Evolutionary conservation across 1,140 invertebrate species (phyloP), one percentile per base, ranked within the genome.

Genomic region (Neuroterus valhalla): DNA sequence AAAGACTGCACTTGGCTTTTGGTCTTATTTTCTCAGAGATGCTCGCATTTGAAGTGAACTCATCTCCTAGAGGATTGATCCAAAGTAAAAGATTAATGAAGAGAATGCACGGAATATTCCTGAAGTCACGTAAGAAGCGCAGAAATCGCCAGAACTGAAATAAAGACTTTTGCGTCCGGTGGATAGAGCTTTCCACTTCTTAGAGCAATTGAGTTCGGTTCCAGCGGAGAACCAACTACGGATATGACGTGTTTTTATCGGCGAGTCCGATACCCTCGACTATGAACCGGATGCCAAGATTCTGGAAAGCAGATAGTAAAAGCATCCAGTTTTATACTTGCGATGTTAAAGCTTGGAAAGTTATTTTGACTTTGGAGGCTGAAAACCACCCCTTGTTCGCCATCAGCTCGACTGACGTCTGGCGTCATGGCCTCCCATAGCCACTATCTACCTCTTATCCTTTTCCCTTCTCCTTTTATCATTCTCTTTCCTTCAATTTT

Each of bases 291-390:
- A 85, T 78, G 73, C 75, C 67, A 62, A 82, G 78, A 81, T 85
- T 78, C 74, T 75, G 62, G 45, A 68, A 66, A 71, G 66, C 74
- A 86, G 84, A 86, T 86, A 85, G 79, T 82, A 85, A 80, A 78
- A 78, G 79, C 72, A 79, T 79, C 76, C 74, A 82, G 78, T 87
- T 83, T 86, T 86, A 86, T 84, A 80, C 84, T 81, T 82, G 77
- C 78, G 82, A 86, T 79, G 84, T 86, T 85, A 84, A 85, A 87
- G 83, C 87, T 87, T 83, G 74, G 74, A 62, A 87, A 88, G 84
- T 87, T 87, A 87, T 88, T 88, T 86, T 84, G 84, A 86, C 82
- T 88, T 86, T 83, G 66, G 70, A 55, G 66, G 71, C 66, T 68
- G 73, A 50, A 79, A 82, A 68, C 70, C 55, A 66, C 69, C 66